phyloP scores from a whole-genome alignment of 2,888 invertebrate genomes.

The Sussaba pulchella region DNA sequence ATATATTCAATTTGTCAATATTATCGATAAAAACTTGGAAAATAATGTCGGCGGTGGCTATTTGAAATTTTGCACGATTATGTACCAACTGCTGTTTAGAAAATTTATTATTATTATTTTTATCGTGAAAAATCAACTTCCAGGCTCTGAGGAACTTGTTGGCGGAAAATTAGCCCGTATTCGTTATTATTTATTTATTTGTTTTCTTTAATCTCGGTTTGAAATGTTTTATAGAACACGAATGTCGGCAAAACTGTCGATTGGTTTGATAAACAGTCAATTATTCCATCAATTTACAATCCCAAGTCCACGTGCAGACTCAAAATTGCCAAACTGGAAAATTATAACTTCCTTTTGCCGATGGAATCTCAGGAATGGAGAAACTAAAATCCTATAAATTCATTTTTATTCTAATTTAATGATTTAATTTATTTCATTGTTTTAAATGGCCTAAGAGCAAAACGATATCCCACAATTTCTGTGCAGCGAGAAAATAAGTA shows the following conservation, averaged over 20 bases:
- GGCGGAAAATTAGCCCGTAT: too few relatives aligned
- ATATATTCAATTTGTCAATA: neutral
- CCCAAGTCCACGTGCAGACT: neutral
- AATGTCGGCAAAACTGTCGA: too few relatives aligned
- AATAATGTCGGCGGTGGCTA: neutral
- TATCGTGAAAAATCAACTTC: too few relatives aligned
- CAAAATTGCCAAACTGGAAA: neutral
- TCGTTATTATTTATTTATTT: too few relatives aligned
- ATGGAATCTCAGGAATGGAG: neutral
- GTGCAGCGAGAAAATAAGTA: constrained; percentile 61
- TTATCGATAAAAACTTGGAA: neutral
- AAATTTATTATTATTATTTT: too few relatives aligned
- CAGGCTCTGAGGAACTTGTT: too few relatives aligned
- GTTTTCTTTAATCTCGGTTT: too few relatives aligned
- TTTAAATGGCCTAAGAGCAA: constrained; percentile 75
- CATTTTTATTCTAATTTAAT: too few relatives aligned
- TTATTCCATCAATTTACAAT: neutral
- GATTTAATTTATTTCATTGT: too few relatives aligned
- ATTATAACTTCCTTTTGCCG: neutral
- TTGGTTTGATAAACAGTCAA: neutral
- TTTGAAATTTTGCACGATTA: neutral
- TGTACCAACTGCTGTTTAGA: neutral
- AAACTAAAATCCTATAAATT: constrained; percentile 9
- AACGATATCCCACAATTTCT: constrained; percentile 60
- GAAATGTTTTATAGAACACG: too few relatives aligned